Evolutionary conservation across 2,113 vertebrate genomes (phyloP), one percentile per base, ranked within the genome.

Genomic region (Syngnathus typhle): DNA sequence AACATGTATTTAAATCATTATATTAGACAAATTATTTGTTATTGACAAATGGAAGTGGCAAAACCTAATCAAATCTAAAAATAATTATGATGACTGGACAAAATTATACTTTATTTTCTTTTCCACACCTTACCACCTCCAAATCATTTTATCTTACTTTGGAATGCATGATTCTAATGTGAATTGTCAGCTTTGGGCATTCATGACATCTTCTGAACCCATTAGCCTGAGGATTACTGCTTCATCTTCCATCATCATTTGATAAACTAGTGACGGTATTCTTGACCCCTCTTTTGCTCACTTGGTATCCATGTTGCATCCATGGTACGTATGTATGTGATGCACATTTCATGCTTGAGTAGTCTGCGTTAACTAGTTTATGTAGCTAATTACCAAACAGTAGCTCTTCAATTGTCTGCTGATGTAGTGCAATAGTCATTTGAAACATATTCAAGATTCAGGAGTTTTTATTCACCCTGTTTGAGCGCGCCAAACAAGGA

Each of bases 131-230:
- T 27, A 16, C 55, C 55, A 58, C 27, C 58, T 60, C 39, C 36
- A 60, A 39, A 60, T 60, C n/a, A 60, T 5, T 60, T 60, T 18
- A 58, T 60, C 36, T 39, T 60, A n/a, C 37, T 60, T 39, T 60
- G 58, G 16, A 15, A 60, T 37, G 36, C 58, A 38, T 38, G 32
- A 19, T 15, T 36, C 38, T 19, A 60, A 60, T 60, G 58, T 39
- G 11, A 1, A 37, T 60, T 39, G 36, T 60, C 36, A 60, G 36
- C 18, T 38, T 56, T 32, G 27, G 54, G 54, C 12, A 56, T 56
- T 60, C 36, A 19, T 38, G 10, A 4, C 36, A n/a, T 60, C 58
- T 9, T 38, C 58, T 10, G 36, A 39, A 39, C 19, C 18, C 18
- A 60, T 39, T 60, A 60, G 58, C 18, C 16, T 39, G 58, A 60